Evolutionary conservation across 2,797 vertebrate species (phyloP), one percentile per base, ranked within the genome.

Genomic region (Chiroxiphia lanceolata): DNA sequence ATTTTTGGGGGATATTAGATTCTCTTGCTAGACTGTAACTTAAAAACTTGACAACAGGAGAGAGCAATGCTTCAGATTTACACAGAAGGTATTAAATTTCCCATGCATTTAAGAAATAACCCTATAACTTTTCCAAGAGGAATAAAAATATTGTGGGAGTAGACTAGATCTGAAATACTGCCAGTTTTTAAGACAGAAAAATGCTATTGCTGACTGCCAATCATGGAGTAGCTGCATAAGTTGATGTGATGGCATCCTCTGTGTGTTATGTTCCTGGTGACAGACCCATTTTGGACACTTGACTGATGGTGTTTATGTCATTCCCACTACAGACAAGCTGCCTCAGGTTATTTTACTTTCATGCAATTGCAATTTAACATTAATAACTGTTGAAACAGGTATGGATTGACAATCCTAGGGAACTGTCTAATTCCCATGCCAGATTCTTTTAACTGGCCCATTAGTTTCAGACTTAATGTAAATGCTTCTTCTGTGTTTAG

Each of bases 321-420:
- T 84, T 94, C 29, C 47, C 67, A 19, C 44, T 83, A 63, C 65
- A 88, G 87, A 72, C 23, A 51, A 8, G 29, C 53, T 96, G 72
- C 89, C 71, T 87, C 57, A 60, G 42, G 76, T 94, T 71, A 71
- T 91, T 95, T 94, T 91, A 57, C 42, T 85, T 91, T 81, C 67
- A 50, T 83, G 51, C 33, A 31, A 26, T 85, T 83, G 64, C 87
- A 79, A 81, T 91, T 92, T 90, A 61, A 61, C 1, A 1, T 75
- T 93, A 86, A 48, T 86, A 88, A 60, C 31, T 48, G 50, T 57
- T 92, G 78, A 91, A 93, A 56, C 29, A 72, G 63, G 40, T 85
- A 67, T 45, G 44, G 59, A 72, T 59, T 91, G 79, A 33, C 57
- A 91, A 1, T 81, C 16, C 53, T 67, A 54, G 57, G 40, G 47